phyloP scores from a whole-genome alignment of 2,113 vertebrate species.

The Hassar affinis region DNA sequence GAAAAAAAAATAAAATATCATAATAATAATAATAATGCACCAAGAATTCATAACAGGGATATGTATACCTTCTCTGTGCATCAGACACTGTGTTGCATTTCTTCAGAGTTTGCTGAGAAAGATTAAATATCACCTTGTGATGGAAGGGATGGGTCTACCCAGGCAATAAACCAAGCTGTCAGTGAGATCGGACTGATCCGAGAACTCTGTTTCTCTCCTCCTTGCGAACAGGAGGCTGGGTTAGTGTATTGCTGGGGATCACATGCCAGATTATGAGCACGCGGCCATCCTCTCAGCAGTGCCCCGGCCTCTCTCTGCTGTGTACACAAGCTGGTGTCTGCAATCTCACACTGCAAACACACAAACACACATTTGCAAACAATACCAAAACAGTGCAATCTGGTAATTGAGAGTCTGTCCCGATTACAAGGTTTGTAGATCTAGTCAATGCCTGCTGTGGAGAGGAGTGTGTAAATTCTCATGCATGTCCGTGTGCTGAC shows the following conservation, averaged over 20 bases:
- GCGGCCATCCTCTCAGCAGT: constrained; percentile 7
- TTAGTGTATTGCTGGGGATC: constrained; percentile 11
- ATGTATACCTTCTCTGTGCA: neutral
- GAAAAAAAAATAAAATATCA: neutral
- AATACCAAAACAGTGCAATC: constrained; percentile 32
- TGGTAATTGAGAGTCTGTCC: constrained; percentile 29
- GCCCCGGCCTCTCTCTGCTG: constrained; percentile 15
- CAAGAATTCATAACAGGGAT: neutral
- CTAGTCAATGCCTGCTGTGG: neutral
- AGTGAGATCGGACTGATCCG: neutral
- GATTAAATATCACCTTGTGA: constrained; percentile 56
- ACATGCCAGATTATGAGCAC: constrained; percentile 27
- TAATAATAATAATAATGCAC: neutral
- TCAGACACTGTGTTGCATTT: neutral
- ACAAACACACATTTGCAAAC: constrained; percentile 34
- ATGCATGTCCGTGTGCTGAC: constrained; percentile 22
- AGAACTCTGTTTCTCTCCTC: neutral
- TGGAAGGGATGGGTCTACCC: neutral
- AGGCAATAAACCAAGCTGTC: constrained; percentile 1
- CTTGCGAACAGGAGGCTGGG: neutral
- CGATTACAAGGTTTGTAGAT: constrained; percentile 35
- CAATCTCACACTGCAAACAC: constrained; percentile 20
- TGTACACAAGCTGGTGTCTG: constrained; percentile 38
- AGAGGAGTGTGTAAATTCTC: neutral
- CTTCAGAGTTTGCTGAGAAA: neutral